Conservation (phyloP, 2,888 invertebrate genomes). For the Idaea dimidiata region DNA sequence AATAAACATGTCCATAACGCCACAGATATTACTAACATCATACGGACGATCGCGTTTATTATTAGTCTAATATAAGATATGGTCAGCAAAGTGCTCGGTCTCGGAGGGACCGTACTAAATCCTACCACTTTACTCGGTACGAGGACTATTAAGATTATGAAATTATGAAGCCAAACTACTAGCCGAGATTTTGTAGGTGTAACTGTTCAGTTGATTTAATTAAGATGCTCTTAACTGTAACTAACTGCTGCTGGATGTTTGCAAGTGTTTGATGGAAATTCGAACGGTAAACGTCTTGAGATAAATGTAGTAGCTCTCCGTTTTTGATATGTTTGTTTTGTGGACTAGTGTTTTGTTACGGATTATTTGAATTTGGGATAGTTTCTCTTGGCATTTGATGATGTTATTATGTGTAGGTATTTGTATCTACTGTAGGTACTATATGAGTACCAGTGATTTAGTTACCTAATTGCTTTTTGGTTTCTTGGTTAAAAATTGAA, state of each 20-base stretch:
- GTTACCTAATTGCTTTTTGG: no score
- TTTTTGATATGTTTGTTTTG: slow-evolving; percentile 3
- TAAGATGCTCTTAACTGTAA: slow-evolving; percentile 32
- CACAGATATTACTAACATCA: neutral
- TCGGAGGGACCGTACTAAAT: slow-evolving; percentile 63
- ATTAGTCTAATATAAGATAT: slow-evolving; percentile 54
- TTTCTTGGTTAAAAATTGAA: no score
- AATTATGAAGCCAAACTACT: slow-evolving; percentile 68
- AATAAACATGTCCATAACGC: no score
- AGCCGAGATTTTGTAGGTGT: slow-evolving; percentile 57
- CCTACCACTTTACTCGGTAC: slow-evolving; percentile 65
- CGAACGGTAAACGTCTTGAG: neutral
- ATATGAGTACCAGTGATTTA: no score
- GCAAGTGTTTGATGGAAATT: slow-evolving; percentile 5
- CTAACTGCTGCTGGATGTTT: slow-evolving; percentile 23
- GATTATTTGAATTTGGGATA: neutral
- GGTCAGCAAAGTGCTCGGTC: slow-evolving; percentile 64
- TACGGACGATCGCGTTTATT: neutral
- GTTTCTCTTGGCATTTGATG: neutral
- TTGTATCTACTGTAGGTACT: neutral
- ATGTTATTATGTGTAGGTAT: neutral
- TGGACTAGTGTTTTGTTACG: neutral
- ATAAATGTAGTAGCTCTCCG: slow-evolving; percentile 7
- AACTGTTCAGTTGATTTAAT: slow-evolving; percentile 51
- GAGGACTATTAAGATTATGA: slow-evolving; percentile 72